These are phyloP conservation scores for Sisor rabdophorus DNA, from an alignment of 2,113 vertebrate species.

Conservation along the genomic window DNA sequence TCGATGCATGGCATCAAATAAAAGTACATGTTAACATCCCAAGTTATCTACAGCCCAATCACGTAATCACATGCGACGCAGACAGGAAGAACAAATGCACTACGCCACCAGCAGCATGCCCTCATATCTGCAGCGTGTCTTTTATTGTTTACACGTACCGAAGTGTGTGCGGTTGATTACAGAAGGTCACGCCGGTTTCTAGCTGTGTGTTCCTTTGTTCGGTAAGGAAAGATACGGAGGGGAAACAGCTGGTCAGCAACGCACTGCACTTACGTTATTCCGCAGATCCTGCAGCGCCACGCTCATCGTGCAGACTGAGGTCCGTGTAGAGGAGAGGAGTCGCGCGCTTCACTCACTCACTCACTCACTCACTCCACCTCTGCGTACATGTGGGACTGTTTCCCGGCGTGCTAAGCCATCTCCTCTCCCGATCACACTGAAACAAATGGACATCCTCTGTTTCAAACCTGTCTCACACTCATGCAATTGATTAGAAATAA, in stretches of 20 bases:
- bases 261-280: conserved; percentile 55
- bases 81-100: conserved; percentile 15
- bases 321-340: conserved; percentile 22
- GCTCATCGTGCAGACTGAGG: conserved; percentile 55
- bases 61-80: conserved; percentile 22
- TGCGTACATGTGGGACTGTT: background rate
- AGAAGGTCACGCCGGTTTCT: background rate
- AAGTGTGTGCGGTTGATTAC: too few relatives aligned
- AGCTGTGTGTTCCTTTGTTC: background rate
- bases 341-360: conserved; percentile 22
- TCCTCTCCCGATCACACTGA: background rate
- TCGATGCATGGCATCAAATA: background rate
- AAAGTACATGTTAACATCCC: background rate
- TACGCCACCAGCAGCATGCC: background rate
- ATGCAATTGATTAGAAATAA: background rate
- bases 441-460: background rate
- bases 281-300: conserved; percentile 61
- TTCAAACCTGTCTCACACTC: background rate
- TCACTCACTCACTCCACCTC: conserved; percentile 27
- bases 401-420: conserved; percentile 23
- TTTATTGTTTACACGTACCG: background rate
- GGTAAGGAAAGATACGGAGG: background rate
- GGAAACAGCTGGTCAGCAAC: background rate
- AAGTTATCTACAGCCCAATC: conserved; percentile 12
- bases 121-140: background rate